phyloP scores from a whole-genome alignment of 2,888 invertebrate species.

The Aphrophora alni region DNA sequence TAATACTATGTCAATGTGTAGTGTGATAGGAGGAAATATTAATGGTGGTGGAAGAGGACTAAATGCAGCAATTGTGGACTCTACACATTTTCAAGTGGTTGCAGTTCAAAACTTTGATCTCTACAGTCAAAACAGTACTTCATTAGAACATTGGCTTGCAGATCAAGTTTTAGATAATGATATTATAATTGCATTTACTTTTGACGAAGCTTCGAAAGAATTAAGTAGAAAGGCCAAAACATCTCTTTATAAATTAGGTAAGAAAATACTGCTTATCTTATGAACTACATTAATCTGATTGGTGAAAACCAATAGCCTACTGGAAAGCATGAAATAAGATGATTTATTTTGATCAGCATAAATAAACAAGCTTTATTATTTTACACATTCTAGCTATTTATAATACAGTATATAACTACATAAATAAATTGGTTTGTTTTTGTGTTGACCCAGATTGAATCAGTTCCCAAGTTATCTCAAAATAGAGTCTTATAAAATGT shows the following conservation, averaged over 20 bases:
- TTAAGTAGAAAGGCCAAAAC: constrained; percentile 60
- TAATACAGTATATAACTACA: too few relatives aligned
- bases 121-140: constrained; percentile 56
- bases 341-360: too few relatives aligned
- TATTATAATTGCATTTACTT: constrained; percentile 61
- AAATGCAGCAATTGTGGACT: constrained; percentile 61
- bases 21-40: constrained; percentile 55
- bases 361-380: too few relatives aligned
- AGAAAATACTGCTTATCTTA: neutral
- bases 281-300: too few relatives aligned
- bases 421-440: too few relatives aligned
- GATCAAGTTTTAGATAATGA: constrained; percentile 56
- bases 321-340: too few relatives aligned
- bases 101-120: constrained; percentile 62
- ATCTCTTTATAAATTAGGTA: constrained; percentile 60
- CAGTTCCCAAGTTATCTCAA: too few relatives aligned
- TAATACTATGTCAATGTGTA: neutral
- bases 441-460: too few relatives aligned
- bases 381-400: too few relatives aligned
- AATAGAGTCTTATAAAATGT: too few relatives aligned
- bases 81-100: constrained; percentile 57
- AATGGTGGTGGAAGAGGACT: constrained; percentile 63
- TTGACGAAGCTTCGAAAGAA: constrained; percentile 64
- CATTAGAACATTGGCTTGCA: constrained; percentile 54
- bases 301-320: too few relatives aligned